A percentile compares a stretch with the other conserved stretches of the same genome.
Evolutionary conservation across 2,797 vertebrate genomes (phyloP).

Genomic region (Argentina silus): DNA sequence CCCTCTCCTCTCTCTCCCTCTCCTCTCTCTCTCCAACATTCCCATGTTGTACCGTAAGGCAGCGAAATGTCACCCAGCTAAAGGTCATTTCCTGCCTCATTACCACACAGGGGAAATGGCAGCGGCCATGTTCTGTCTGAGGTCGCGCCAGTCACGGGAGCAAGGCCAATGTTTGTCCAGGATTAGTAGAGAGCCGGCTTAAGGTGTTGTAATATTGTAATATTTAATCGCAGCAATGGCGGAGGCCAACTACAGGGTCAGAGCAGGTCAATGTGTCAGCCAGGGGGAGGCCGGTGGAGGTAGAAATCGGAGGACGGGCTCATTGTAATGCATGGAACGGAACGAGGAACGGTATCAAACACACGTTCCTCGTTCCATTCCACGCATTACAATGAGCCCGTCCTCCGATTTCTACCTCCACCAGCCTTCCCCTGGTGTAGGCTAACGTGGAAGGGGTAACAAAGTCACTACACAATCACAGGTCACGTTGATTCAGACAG

Average conservation of each 20-base stretch:
- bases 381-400: too few relatives aligned
- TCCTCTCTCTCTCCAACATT: not conserved
- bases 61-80: slow-evolving; percentile 63
- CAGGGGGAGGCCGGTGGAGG: too few relatives aligned
- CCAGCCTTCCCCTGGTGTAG: too few relatives aligned
- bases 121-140: slow-evolving; percentile 32
- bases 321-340: too few relatives aligned
- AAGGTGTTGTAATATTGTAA: not conserved
- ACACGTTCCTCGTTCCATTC: too few relatives aligned
- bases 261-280: not conserved
- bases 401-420: too few relatives aligned
- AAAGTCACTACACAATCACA: too few relatives aligned
- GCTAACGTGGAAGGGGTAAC: too few relatives aligned
- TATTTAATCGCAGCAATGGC: not conserved
- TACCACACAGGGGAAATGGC: slow-evolving; percentile 5
- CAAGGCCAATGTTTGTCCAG: slow-evolving; percentile 18
- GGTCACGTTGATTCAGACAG: too few relatives aligned
- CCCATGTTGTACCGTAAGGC: slow-evolving; percentile 40
- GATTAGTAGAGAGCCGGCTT: not conserved
- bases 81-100: slow-evolving; percentile 62
- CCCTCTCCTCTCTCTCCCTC: not conserved
- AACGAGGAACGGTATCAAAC: too few relatives aligned
- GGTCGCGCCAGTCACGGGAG: slow-evolving; percentile 26
- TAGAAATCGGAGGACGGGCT: too few relatives aligned
- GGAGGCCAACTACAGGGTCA: not conserved